Conservation (phyloP, 2,797 vertebrate genomes). For the Anniella stebbinsi region DNA sequence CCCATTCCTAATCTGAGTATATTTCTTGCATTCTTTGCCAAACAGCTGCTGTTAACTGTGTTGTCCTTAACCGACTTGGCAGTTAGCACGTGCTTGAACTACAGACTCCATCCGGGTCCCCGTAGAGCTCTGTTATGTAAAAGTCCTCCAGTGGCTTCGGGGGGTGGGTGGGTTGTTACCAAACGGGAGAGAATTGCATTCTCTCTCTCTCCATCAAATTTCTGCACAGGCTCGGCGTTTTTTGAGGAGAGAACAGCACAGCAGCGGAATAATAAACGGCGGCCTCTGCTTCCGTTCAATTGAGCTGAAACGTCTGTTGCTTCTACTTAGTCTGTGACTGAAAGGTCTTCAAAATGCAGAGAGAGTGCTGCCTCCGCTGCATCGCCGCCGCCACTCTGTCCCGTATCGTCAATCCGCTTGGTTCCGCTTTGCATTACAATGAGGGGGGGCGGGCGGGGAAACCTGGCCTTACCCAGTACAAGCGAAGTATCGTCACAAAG, state of each 20-base stretch:
- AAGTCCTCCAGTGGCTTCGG: not conserved
- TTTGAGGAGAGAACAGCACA: not conserved
- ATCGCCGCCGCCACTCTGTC: not conserved
- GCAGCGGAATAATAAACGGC: constrained; percentile 28
- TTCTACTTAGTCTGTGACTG: not conserved
- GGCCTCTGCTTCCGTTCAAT: not conserved
- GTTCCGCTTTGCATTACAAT: not conserved
- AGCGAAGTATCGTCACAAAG: not conserved
- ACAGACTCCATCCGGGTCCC: not conserved
- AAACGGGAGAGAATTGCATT: not conserved
- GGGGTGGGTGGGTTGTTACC: not conserved
- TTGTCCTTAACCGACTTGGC: constrained; percentile 30
- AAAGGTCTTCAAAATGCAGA: not conserved
- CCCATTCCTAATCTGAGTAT: not conserved
- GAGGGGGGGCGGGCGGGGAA: not conserved
- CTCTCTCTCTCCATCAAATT: constrained; percentile 16
- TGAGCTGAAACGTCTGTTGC: not conserved
- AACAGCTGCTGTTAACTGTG: not conserved
- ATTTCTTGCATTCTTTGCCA: not conserved
- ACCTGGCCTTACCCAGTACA: not conserved
- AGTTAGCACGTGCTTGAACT: not conserved
- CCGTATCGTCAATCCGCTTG: not conserved
- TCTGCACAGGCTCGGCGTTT: constrained; percentile 8
- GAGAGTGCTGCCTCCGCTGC: not conserved
- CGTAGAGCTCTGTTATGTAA: not conserved